Evolutionary conservation across 1,140 invertebrate species (phyloP).

Genomic region (Heliconius nattereri): DNA sequence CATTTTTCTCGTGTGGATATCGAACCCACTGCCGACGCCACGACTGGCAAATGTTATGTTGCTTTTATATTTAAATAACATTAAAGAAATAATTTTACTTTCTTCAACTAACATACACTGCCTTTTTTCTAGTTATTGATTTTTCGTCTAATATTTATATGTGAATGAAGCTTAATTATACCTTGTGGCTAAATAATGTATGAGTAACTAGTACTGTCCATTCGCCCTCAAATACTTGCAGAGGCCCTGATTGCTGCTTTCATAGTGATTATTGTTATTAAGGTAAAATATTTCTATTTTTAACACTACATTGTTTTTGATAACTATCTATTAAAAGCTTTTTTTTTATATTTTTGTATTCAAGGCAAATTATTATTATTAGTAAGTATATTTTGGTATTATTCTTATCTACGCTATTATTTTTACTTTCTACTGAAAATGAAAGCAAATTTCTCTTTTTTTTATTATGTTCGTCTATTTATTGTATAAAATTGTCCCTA

Average conservation of each 20-base stretch:
- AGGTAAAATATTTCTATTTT: not conserved
- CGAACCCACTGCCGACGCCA: too few species aligned
- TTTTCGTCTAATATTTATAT: not conserved
- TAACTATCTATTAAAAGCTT: conserved; percentile 1
- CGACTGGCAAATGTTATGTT: too few species aligned
- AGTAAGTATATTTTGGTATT: not conserved
- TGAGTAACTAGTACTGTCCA: not conserved
- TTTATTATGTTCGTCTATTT: not conserved
- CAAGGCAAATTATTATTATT: not conserved
- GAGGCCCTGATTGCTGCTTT: not conserved
- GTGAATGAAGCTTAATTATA: conserved; percentile 2
- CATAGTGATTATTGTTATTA: not conserved
- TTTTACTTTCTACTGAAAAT: not conserved
- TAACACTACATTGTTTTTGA: not conserved
- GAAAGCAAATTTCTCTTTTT: not conserved
- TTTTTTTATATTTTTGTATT: not conserved
- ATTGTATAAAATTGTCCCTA: not conserved
- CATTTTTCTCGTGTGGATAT: too few species aligned
- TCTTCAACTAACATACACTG: not conserved
- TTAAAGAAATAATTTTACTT: not conserved
- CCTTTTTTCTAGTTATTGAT: not conserved
- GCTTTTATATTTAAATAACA: too few species aligned
- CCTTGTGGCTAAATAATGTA: not conserved
- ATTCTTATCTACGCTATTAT: not conserved
- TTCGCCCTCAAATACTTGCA: not conserved